Evolutionary conservation across 2,797 vertebrate species (phyloP).

Genomic region (Podarcis siculus): DNA sequence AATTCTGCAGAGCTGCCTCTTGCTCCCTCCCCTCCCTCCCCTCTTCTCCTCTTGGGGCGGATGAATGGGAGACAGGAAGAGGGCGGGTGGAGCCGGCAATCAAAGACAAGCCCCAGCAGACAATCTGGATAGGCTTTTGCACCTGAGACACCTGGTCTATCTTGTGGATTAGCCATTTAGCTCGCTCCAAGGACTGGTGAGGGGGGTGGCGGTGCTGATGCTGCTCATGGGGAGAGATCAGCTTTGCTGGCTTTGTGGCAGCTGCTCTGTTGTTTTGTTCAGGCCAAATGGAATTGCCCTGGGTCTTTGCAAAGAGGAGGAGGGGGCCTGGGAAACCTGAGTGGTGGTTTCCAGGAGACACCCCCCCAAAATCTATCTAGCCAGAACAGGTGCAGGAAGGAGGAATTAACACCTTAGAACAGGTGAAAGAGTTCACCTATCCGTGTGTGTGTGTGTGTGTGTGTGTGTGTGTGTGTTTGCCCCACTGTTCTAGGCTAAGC

Average conservation of each 20-base stretch:
- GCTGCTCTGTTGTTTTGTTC: conserved; percentile 24
- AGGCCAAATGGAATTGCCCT: neutral
- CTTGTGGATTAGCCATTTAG: neutral
- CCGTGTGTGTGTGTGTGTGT: too few relatives aligned
- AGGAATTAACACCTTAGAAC: conserved; percentile 20
- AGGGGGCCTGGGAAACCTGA: conserved; percentile 28
- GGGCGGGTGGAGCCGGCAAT: conserved; percentile 49
- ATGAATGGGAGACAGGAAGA: conserved; percentile 59
- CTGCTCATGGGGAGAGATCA: neutral
- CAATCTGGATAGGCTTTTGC: conserved; percentile 51
- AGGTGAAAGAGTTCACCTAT: neutral
- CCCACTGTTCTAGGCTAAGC: too few relatives aligned
- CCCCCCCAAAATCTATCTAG: neutral
- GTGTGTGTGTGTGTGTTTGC: too few relatives aligned
- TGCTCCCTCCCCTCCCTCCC: conserved; percentile 46
- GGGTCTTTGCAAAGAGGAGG: neutral
- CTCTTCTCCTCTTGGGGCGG: conserved; percentile 48
- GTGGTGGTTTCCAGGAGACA: neutral
- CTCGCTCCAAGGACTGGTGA: conserved; percentile 20
- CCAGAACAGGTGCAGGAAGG: conserved; percentile 16
- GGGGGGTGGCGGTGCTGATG: neutral
- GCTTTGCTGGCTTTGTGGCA: neutral
- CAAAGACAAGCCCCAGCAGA: conserved; percentile 69
- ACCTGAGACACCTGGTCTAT: conserved; percentile 64
- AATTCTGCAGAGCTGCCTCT: conserved; percentile 50